Base-by-base conservation (phyloP, 2,113 vertebrate genomes). In the Ctenomys sociabilis region DNA sequence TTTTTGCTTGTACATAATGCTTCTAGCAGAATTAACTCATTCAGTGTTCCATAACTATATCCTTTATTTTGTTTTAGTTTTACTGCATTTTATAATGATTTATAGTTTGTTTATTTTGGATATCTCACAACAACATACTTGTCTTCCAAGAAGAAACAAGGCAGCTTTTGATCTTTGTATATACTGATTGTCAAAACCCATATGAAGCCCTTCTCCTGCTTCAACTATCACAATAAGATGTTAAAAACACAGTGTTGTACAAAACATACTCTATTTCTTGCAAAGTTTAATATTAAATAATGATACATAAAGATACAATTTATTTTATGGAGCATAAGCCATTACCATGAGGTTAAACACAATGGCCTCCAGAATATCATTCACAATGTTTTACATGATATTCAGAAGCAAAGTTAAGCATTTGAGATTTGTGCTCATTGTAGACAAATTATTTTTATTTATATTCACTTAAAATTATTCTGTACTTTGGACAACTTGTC, bases 401-500 rank as follows among this genome's bases (percentile, higher is more conserved):
- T 82, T 92, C 30, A 75, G 54, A 96, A 94, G 2, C 24, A 57
- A 91, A 16, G 54, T 19, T 37, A 85, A 80, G 49, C 0, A n/a
- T 28, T 49, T 84, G 77, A 85, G n/a, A 92, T 88, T 95, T 57
- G 78, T 93, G 43, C 11, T 8, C 32, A 73, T 17, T 49, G 11
- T 30, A 75, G 59, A n/a, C 2, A 85, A 49, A 75, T 78, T 90
- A 5, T 72, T 96, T 68, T 61, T 11, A 63, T 94, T 88, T 94
- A 49, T 1, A 68, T 85, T 84, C 43, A 78, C 81, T 95, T 91
- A 87, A 93, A 4, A 86, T 92, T 32, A 92, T 73, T 82, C 85
- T 88, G 4, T 22, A 88, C 21, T 78, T 92, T 73, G 96, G 94
- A 66, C 35, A 96, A 88, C 94, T 86, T 94, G 0, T 24, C 68